Evolutionary conservation across 2,888 invertebrate species (phyloP), one percentile per base, ranked within the genome.

Genomic region (Leptinotarsa tumamoca): DNA sequence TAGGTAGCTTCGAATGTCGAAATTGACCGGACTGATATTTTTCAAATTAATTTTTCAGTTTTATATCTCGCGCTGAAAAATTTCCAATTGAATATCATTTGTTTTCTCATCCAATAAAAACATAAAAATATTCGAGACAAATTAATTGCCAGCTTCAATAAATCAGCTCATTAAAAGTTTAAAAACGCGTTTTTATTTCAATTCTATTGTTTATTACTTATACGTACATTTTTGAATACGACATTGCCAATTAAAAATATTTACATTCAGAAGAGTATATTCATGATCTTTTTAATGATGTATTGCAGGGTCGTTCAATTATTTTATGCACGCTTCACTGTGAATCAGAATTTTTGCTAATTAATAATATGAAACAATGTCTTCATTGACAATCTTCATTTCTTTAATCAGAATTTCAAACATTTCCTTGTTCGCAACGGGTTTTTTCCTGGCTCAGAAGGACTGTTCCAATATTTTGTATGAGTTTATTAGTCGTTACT

Each of bases 101-200:
- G 49, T n/a, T 56, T n/a, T 1, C 72, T 14, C 50, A 10, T 43
- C 68, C 67, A 72, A 68, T 68, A 69, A 74, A 68, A 74, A 33
- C 77, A 67, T n/a, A 27, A 72, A 74, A 74, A 72, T 63, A 72
- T 77, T 77, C 72, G 61, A 74, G 68, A 74, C 66, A 43, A 71
- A 74, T 77, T 69, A 77, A 77, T 74, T 75, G 73, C 4, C 15
- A 70, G 21, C 58, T 21, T 58, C 69, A 43, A 58, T 54, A 70
- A 70, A 58, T 58, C 58, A 70, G 69, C 82, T 84, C 80, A 82
- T 84, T 84, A 84, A 84, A 84, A 83, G 81, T 83, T 84, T 54
- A 14, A 17, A 18, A 49, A 50, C 54, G 58, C 49, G 43, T 58
- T 70, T 70, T 49, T 49, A 70, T 56, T 71, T 63, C 58, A 68